Conservation (phyloP, 2,113 vertebrate genomes). For the Platysternon megacephalum region DNA sequence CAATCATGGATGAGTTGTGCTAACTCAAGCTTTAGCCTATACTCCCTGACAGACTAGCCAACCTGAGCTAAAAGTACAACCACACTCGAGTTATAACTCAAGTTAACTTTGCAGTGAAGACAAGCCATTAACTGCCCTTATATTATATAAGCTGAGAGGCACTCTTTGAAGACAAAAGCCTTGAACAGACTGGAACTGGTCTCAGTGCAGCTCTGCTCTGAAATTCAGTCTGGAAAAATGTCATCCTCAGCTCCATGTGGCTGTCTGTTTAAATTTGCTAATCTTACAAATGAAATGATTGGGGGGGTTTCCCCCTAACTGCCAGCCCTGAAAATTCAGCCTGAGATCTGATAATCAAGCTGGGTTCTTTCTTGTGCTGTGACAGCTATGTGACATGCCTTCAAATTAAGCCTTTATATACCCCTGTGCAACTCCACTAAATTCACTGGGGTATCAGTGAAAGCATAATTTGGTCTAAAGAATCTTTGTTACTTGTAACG, state of each 20-base stretch:
- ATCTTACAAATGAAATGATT: not conserved
- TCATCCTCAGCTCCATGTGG: not conserved
- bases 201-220: not conserved
- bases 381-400: not conserved
- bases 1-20: not conserved
- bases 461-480: not conserved
- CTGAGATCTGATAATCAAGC: not conserved
- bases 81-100: not conserved
- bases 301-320: not conserved
- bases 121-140: not conserved
- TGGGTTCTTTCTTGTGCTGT: not conserved
- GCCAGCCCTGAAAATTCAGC: not conserved
- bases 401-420: not conserved
- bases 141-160: not conserved
- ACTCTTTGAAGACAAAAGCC: not conserved
- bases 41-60: not conserved
- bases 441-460: not conserved
- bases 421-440: not conserved
- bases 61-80: not conserved
- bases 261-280: not conserved
- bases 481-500: not conserved
- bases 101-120: not conserved
- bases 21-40: not conserved
- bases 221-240: not conserved
- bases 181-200: not conserved